Conservation (phyloP, 2,113 vertebrate genomes). For the Prunella himalayana region DNA sequence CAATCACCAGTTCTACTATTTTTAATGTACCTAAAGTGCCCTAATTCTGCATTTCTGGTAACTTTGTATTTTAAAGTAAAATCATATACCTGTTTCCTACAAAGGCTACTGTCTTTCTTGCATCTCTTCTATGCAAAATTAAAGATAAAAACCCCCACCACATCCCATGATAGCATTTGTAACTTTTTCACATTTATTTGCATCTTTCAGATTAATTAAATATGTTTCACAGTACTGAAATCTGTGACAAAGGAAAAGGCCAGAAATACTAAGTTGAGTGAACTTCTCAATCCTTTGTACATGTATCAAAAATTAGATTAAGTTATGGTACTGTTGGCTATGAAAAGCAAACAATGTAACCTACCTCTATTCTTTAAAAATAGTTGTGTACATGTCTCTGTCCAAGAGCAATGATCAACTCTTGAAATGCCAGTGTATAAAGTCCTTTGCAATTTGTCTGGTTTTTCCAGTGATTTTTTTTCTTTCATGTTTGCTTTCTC, state of each 20-base stretch:
- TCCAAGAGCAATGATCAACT: neutral
- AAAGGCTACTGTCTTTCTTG: neutral
- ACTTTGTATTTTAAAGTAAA: constrained; percentile 44
- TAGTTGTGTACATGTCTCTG: neutral
- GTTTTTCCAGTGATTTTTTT: neutral
- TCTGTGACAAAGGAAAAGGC: neutral
- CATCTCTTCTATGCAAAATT: neutral
- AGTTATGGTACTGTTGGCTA: neutral
- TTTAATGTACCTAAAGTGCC: constrained; percentile 41
- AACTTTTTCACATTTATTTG: neutral
- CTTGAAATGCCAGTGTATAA: neutral
- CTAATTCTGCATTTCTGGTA: constrained; percentile 49
- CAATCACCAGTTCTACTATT: neutral
- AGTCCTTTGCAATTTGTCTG: neutral
- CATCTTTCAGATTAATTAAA: neutral
- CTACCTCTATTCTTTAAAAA: neutral
- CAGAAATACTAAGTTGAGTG: neutral
- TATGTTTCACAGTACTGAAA: neutral
- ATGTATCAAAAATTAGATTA: neutral
- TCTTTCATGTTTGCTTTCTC: neutral
- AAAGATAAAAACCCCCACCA: neutral
- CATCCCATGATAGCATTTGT: neutral
- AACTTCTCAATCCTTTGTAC: neutral
- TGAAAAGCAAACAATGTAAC: neutral
- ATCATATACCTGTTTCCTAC: neutral